Evolutionary conservation across 2,797 vertebrate genomes (phyloP).

Genomic region (Vipera ursinii): DNA sequence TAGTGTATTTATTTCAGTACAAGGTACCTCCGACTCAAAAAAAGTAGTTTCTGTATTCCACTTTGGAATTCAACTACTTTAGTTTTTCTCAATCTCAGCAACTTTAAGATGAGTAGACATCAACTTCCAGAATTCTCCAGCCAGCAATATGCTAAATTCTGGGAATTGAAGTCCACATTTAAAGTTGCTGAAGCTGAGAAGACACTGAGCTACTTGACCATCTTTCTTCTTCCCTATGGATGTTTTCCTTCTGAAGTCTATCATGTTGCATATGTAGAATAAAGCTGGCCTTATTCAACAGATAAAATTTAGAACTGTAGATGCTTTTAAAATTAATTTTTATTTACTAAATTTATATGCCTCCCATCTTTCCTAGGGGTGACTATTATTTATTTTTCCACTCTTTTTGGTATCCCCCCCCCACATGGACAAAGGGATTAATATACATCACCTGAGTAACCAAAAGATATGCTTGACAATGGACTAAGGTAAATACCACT

Average conservation of each 20-base stretch:
- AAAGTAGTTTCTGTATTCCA: background rate
- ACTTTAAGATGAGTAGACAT: background rate
- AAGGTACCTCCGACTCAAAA: background rate
- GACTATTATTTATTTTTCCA: background rate
- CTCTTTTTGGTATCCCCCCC: background rate
- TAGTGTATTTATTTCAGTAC: background rate
- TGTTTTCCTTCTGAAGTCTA: background rate
- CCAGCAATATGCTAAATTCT: background rate
- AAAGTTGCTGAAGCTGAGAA: background rate
- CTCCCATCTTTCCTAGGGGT: background rate
- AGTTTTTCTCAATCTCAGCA: background rate
- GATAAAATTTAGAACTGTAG: background rate
- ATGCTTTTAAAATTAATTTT: background rate
- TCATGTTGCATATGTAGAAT: rapidly evolving
- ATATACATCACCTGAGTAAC: conserved; percentile 84
- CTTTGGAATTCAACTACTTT: background rate
- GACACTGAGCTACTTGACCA: background rate
- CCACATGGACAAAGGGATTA: conserved; percentile 36
- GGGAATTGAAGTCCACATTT: background rate
- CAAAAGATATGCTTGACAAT: conserved; percentile 92
- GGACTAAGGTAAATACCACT: conserved; percentile 91
- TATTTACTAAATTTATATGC: background rate
- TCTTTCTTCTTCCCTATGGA: background rate
- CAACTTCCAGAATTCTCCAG: background rate
- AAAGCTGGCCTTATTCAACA: background rate